phyloP scores from a whole-genome alignment of 2,113 vertebrate species.

The Miniopterus natalensis region DNA sequence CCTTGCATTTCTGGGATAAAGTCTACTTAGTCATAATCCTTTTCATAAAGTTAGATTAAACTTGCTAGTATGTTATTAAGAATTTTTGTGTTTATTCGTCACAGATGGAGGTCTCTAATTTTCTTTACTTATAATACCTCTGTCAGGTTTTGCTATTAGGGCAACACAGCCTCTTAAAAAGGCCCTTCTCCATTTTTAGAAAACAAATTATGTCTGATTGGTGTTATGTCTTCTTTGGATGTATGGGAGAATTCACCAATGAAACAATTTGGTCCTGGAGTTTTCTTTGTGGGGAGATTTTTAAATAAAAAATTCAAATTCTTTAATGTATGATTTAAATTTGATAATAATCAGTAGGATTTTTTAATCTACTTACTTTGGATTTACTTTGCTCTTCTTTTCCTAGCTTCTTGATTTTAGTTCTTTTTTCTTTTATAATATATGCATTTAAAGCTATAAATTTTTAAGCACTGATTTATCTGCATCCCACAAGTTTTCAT shows the following conservation, averaged over 20 bases:
- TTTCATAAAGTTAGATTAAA: constrained; percentile 13
- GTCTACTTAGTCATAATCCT: constrained; percentile 11
- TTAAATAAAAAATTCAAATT: neutral
- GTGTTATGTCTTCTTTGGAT: neutral
- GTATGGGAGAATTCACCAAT: neutral
- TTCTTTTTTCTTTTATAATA: neutral
- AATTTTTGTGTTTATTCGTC: neutral
- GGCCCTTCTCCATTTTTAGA: neutral
- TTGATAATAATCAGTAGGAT: neutral
- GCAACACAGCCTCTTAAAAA: neutral
- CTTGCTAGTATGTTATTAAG: neutral
- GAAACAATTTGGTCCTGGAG: neutral
- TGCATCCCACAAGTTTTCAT: neutral
- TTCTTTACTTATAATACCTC: neutral
- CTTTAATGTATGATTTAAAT: constrained; percentile 1
- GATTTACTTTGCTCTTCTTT: neutral
- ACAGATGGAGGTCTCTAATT: neutral
- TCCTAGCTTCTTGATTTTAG: constrained; percentile 44
- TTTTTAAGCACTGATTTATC: neutral
- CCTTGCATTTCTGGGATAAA: constrained; percentile 20
- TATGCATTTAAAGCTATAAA: neutral
- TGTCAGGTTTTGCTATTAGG: neutral
- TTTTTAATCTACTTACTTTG: neutral
- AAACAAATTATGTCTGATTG: neutral
- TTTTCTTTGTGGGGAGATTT: neutral